phyloP scores from a whole-genome alignment of 1,140 invertebrate genomes.

The Neodiprion fabricii region DNA sequence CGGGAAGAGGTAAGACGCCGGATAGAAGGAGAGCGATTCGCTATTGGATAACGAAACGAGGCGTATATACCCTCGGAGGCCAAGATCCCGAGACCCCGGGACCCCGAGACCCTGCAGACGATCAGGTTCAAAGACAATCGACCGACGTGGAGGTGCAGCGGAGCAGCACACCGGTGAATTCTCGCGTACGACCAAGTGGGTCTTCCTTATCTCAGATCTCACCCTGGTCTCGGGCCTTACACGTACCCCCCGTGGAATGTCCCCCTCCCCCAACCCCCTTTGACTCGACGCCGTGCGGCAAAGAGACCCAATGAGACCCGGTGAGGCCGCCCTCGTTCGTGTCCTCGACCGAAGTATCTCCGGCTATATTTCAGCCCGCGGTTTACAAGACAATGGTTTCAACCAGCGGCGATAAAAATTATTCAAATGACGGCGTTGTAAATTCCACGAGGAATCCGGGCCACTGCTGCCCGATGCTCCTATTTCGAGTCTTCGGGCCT shows the following conservation, averaged over 20 bases:
- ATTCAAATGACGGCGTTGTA: constrained; percentile 49
- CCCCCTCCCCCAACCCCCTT: constrained; percentile 21
- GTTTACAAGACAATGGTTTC: constrained; percentile 56
- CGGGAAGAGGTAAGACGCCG: background rate
- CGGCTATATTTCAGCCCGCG: constrained; percentile 47
- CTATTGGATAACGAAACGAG: background rate
- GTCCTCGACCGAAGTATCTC: constrained; percentile 36
- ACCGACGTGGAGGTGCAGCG: background rate
- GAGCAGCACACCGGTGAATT: background rate
- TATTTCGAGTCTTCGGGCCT: constrained; percentile 13
- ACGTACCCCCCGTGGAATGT: constrained; percentile 46
- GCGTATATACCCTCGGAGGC: background rate
- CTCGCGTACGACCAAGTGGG: constrained; percentile 6
- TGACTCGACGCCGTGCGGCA: background rate
- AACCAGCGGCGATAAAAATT: constrained; percentile 50
- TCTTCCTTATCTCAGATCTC: constrained; percentile 41
- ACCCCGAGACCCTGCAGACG: background rate
- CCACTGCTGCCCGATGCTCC: constrained; percentile 17
- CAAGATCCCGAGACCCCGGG: background rate
- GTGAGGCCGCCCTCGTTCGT: constrained; percentile 24
- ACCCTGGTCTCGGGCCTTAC: constrained; percentile 26
- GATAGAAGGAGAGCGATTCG: constrained; percentile 7
- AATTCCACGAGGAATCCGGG: constrained; percentile 38
- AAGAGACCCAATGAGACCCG: constrained; percentile 1
- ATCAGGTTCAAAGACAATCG: constrained; percentile 4